Conservation (phyloP, 2,113 vertebrate species). For the Elgaria multicarinata region DNA sequence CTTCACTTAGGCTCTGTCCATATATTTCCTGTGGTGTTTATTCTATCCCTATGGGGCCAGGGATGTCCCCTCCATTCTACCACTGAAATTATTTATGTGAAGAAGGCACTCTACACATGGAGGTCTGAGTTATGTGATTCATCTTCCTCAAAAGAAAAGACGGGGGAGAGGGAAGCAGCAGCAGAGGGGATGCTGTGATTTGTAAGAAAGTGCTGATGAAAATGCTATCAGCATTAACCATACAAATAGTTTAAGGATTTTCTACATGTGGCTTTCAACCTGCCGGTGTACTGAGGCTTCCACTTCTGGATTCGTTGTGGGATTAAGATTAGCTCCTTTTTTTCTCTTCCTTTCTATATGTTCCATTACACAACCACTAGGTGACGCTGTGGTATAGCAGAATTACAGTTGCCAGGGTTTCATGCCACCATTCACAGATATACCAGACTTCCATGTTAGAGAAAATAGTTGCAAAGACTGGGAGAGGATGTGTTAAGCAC, state of each 20-base stretch:
- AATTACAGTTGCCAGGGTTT: too few species aligned
- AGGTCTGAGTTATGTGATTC: neutral
- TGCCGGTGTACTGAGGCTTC: too few species aligned
- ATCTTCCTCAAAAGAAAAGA: neutral
- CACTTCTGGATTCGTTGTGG: too few species aligned
- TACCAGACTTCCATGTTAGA: too few species aligned
- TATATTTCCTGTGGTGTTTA: neutral
- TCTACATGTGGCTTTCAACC: neutral
- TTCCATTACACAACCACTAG: too few species aligned
- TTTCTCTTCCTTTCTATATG: too few species aligned
- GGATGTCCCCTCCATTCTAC: neutral
- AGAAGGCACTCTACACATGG: neutral
- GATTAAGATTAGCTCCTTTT: too few species aligned
- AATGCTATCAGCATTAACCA: neutral
- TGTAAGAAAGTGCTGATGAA: neutral
- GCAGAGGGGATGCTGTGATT: neutral
- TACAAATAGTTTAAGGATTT: neutral
- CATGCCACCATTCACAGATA: too few species aligned
- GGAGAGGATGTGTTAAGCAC: too few species aligned
- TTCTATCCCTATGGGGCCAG: neutral
- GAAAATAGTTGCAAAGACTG: too few species aligned
- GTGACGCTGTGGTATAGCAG: too few species aligned
- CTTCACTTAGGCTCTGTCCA: neutral
- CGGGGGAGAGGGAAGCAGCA: neutral
- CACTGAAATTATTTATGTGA: neutral